Base-by-base conservation (phyloP, 2,797 vertebrate species). In the Gephyroberyx darwinii region DNA sequence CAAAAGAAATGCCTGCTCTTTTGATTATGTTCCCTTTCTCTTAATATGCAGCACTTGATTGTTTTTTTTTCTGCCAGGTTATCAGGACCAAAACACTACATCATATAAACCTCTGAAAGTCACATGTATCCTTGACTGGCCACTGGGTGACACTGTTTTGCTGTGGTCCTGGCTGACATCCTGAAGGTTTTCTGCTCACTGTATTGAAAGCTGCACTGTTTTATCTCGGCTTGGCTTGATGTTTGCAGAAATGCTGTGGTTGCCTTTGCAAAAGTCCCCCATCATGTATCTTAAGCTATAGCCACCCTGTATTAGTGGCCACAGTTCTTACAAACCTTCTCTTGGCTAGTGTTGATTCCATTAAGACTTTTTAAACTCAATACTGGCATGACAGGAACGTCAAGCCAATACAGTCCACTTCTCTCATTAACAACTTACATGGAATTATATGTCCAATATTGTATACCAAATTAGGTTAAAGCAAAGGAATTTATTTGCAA, bases 61-160 rank as follows among this genome's bases (percentile, higher is more conserved):
- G 26, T 26, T 26, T 2, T 26, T 39, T 39, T 39, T 26, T 26
- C 26, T 26, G 37, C 8, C 2, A 39, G 37, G 10, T 12, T 41
- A 41, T 41, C 39, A 13, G 39, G 39, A 41, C 12, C 1, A 4
- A 41, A 41, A 13, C 39, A 41, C 12, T 13, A 4, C 45, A 48
- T 48, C 6, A n/a, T 39, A 12, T 41, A 41, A 41, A 41, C 39
- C n/a, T n/a, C n/a, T 48, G 7, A 48, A 7, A 48, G n/a, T 48
- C 3, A 17, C 16, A 3, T 5, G 45, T 79, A 1, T 19, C 52
- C 5, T 1, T 2, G 30, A 30, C 33, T 33, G 58, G 37, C 89
- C 92, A 92, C 90, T 69, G 50, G 85, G 59, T 81, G 90, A 9
- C 89, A 80, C 69, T 83, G 20, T 87, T 87, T 19, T 31, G 61